Evolutionary conservation across 2,888 invertebrate species (phyloP), one percentile per base, ranked within the genome.

Genomic region (Parasteatoda lunata): DNA sequence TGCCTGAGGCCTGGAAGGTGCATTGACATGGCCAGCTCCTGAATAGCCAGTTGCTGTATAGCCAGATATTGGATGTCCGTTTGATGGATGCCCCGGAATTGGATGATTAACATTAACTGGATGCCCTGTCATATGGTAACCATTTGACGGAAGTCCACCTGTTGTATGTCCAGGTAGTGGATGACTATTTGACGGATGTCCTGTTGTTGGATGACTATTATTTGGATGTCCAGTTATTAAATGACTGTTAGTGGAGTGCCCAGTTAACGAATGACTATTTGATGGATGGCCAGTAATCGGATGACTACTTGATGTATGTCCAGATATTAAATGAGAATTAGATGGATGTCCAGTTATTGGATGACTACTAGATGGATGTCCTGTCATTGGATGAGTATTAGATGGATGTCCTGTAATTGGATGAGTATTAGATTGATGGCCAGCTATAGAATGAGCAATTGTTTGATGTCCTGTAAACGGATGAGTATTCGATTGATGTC

Each of bases 401-500:
- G 59, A 8, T 13, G 7, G 9, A 59, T 59, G 59, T 59, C 59
- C 59, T 59, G 9, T 9, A 9, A 59, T 59, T 8, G 59, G n/a
- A 59, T 59, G 59, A 59, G 11, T 59, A 59, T n/a, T 59, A 7
- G 59, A 59, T 72, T 51, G 72, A 72, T 72, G 72, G 45, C 54
- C 54, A 15, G 52, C 45, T n/a, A 49, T 52, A 8, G 82, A 13
- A 30, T 72, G 51, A 48, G 5, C 51, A 11, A 3, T 48, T 49
- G 75, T 52, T 77, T 51, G 77, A 68, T 68, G 68, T 7, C 49
- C 48, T 13, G 48, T 11, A 54, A 52, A 64, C 13, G 9, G 15
- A n/a, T 65, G 51, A 13, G 73, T 75, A 66, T 80, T 80, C 6
- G 66, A 48, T 52, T 73, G 81, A 54, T 72, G 71, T 51, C 49